Evolutionary conservation across 2,113 vertebrate genomes (phyloP), one percentile per base, ranked within the genome.

Genomic region (Lophochroa leadbeateri): DNA sequence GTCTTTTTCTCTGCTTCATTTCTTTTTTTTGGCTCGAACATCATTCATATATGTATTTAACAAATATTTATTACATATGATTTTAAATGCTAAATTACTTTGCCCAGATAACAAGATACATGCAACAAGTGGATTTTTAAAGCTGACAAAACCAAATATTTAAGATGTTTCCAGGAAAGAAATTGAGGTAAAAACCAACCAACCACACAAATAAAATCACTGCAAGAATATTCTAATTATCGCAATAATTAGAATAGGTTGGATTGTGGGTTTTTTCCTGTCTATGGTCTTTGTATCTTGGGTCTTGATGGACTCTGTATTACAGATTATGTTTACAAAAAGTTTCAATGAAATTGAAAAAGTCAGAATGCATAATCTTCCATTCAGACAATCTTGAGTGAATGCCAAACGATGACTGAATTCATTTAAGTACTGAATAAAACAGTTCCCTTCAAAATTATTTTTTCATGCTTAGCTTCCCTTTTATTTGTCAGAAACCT

Each of bases 281-380:
- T 43, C 27, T 72, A 5, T 46, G 20, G 80, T 61, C 55, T 82
- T 89, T 87, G 15, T 12, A 50, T 82, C 39, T 79, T 79, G 14
- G 8, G 10, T 87, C 47, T 86, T 90, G 33, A 94, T 86, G 75
- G 81, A 92, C 58, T 82, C 69, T 85, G 35, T 88, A 86, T 96
- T 90, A 76, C 50, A 88, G 78, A 69, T 95, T 91, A 88, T 58
- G 82, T 95, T 97, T 95, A 94, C 93, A 90, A 93, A 86, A 96
- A 47, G 11, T 79, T 93, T 92, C 88, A 95, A n/a, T 84, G 78
- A 81, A 75, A 76, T 47, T 90, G 27, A 92, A 86, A 87, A 92
- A 87, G 57, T 89, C 86, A 95, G 71, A 95, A 90, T 72, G 46
- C 44, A 58, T 85, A 76, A 58, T 83, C 85, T 94, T 95, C 69